phyloP scores from a whole-genome alignment of 2,888 invertebrate genomes.

The Plagodis pulveraria region DNA sequence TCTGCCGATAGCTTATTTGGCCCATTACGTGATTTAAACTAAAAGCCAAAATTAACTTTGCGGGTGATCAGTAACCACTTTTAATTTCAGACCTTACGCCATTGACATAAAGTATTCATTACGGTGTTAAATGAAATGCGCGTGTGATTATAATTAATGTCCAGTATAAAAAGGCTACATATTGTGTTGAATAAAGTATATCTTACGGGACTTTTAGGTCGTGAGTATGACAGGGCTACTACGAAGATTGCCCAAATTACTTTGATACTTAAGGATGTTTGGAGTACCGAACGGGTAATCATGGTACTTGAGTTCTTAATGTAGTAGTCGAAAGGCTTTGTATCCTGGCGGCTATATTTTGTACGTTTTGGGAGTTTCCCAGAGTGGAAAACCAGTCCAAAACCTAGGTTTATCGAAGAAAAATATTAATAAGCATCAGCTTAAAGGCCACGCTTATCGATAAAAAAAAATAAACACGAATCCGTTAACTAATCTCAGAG shows the following conservation, averaged over 20 bases:
- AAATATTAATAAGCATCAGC: too few species aligned
- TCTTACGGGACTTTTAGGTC: conserved; percentile 32
- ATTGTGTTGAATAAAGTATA: conserved; percentile 17
- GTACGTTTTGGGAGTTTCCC: too few species aligned
- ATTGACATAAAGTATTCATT: conserved; percentile 32
- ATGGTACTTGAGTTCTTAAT: conserved; percentile 3
- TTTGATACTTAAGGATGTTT: conserved; percentile 26
- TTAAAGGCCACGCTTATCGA: too few species aligned
- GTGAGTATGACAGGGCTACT: conserved; percentile 32
- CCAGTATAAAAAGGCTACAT: neutral
- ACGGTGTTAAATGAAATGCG: conserved; percentile 15
- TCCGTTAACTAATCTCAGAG: too few species aligned
- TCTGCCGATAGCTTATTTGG: neutral
- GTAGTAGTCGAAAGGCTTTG: too few species aligned
- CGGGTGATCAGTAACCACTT: conserved; percentile 15
- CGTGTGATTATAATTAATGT: conserved; percentile 5
- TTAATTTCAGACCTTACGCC: conserved; percentile 29
- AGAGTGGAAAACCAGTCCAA: too few species aligned
- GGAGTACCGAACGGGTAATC: neutral
- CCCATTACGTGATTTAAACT: conserved; percentile 26
- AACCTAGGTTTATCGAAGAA: too few species aligned
- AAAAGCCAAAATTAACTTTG: conserved; percentile 28
- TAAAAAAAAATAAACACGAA: too few species aligned
- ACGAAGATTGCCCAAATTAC: conserved; percentile 28
- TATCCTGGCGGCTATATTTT: too few species aligned